phyloP scores from a whole-genome alignment of 1,140 invertebrate genomes.

The Vollenhovia emeryi region DNA sequence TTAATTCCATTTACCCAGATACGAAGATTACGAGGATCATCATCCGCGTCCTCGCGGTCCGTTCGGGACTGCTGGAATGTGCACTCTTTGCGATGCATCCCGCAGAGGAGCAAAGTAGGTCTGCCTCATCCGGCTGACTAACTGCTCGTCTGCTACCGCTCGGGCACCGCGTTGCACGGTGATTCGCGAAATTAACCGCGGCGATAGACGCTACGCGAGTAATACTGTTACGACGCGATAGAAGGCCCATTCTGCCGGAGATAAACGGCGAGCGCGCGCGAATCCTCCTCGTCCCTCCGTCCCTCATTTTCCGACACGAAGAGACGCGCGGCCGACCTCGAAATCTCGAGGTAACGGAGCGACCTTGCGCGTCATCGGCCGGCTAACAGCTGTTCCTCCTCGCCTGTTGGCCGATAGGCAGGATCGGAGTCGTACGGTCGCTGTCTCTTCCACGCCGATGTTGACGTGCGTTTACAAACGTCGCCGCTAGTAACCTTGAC shows the following conservation, averaged over 20 bases:
- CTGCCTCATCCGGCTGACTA: constrained; percentile 27
- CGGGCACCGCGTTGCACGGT: not conserved
- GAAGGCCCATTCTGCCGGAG: constrained; percentile 14
- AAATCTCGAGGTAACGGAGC: constrained; percentile 75
- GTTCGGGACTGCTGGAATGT: not conserved
- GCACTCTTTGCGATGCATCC: constrained; percentile 16
- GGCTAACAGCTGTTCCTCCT: constrained; percentile 59
- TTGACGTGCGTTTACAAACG: constrained; percentile 30
- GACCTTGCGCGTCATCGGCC: constrained; percentile 69
- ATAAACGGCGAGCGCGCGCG: constrained; percentile 25
- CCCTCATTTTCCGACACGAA: constrained; percentile 54
- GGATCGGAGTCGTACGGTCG: constrained; percentile 65
- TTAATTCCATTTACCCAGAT: constrained; percentile 43
- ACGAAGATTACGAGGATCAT: constrained; percentile 11
- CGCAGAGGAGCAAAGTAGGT: constrained; percentile 38
- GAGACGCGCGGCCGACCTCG: constrained; percentile 72
- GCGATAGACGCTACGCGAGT: constrained; percentile 37
- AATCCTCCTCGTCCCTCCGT: constrained; percentile 12
- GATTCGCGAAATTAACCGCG: constrained; percentile 67
- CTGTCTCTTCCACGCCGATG: constrained; percentile 38
- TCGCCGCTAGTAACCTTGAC: constrained; percentile 47
- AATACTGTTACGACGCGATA: constrained; percentile 65
- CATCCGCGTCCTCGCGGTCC: not conserved
- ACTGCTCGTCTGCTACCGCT: constrained; percentile 40
- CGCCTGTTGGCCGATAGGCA: constrained; percentile 57